Base-by-base conservation (phyloP, 2,888 invertebrate genomes). In the Platycheirus albimanus region DNA sequence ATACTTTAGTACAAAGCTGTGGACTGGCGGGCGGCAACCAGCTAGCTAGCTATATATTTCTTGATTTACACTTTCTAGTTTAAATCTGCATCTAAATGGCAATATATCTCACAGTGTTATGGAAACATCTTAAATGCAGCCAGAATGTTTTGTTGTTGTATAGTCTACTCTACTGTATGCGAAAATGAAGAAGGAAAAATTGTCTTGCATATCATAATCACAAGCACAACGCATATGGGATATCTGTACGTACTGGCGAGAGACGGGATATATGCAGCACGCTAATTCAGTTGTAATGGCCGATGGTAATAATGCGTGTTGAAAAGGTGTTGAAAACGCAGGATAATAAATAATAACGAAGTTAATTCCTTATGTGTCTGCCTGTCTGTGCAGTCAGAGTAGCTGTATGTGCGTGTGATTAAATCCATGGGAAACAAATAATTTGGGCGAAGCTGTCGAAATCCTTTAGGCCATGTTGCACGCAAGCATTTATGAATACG, bases 241-340 rank as follows among this genome's bases (percentile, higher is more conserved):
- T n/a, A n/a, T n/a, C n/a, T n/a, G n/a, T n/a, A n/a, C n/a, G n/a
- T n/a, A n/a, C n/a, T n/a, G n/a, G n/a, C n/a, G 24, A 38, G 20
- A 58, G 56, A 38, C 30, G 45, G 49, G 43, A n/a, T n/a, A 49
- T 17, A 19, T 61, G 71, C 71, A 75, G 71, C 71, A 75, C 83
- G 72, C 83, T 83, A 83, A 83, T 83, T 83, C 83, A 83, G 83
- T 83, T 83, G 83, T 83, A 83, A 83, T 83, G 78, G 83, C 56
- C 83, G 63, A 69, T 83, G 83, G 78, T 83, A 83, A 83, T 83
- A 83, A 83, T 83, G 78, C 83, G 83, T 83, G 83, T 83, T 83
- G 83, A 83, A 78, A 83, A 83, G 83, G 83, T 78, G 83, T 83
- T 83, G 83, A 83, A 83, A 83, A 69, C 72, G 77, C 49, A 51